These are phyloP conservation scores for Euphydryas editha DNA, from an alignment of 2,888 invertebrate species.

Conservation along the genomic window DNA sequence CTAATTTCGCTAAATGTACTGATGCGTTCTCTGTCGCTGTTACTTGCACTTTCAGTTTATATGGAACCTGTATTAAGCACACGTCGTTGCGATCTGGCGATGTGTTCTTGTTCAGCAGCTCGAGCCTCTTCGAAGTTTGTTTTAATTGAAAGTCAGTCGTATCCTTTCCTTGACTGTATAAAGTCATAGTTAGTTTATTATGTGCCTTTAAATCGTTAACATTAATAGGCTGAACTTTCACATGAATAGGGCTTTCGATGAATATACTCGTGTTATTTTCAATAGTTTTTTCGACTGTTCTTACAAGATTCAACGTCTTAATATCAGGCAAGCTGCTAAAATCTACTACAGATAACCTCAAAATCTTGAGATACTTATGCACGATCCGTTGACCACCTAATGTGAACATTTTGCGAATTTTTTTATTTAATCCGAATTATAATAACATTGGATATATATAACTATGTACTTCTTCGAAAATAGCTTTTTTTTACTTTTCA, in stretches of 20 bases:
- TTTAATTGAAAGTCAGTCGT: constrained; percentile 77
- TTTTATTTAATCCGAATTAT: constrained; percentile 12
- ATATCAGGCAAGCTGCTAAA: constrained; percentile 73
- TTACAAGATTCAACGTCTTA: constrained; percentile 72
- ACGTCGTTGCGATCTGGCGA: constrained; percentile 72
- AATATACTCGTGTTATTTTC: constrained; percentile 76
- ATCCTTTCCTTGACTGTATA: constrained; percentile 75
- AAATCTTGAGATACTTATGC: constrained; percentile 77
- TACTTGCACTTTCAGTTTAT: constrained; percentile 74
- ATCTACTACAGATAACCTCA: constrained; percentile 78
- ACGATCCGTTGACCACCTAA: constrained; percentile 66
- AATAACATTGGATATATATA: constrained; percentile 24
- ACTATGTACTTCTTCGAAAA: constrained; percentile 16
- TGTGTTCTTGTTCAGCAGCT: constrained; percentile 73
- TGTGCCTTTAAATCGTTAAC: constrained; percentile 73
- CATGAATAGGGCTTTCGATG: constrained; percentile 80
- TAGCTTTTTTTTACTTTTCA: constrained; percentile 8
- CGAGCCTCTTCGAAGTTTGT: constrained; percentile 75
- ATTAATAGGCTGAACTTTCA: constrained; percentile 77
- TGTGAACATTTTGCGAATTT: constrained; percentile 63
- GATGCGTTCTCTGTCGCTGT: constrained; percentile 73
- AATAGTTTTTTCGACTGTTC: constrained; percentile 78
- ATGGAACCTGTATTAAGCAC: constrained; percentile 77
- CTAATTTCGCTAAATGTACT: constrained; percentile 69
- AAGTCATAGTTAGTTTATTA: constrained; percentile 73